Evolutionary conservation across 2,888 invertebrate species (phyloP), one percentile per base, ranked within the genome.

Genomic region (Synanthedon tipuliformis): DNA sequence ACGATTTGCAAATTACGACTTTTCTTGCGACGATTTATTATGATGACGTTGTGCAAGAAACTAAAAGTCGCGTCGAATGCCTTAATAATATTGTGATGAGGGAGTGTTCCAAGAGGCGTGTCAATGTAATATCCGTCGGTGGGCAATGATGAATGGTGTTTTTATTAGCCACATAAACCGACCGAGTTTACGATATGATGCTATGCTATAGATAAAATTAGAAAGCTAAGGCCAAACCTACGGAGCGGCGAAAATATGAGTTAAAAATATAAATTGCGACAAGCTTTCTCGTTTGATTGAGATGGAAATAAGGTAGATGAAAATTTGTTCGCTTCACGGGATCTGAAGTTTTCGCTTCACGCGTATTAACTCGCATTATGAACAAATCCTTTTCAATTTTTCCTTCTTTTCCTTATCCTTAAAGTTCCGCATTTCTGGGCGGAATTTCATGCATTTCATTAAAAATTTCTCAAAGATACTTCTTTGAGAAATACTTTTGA

Each of bases 121-220:
- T 82, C 84, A 74, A 81, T 79, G 78, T 79, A 79, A 84, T 85
- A 84, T 83, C 81, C 82, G 80, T 69, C 68, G 79, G 75, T 77
- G 76, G 74, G 64, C 71, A 62, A 68, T 83, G 79, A 82, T 81
- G 68, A 77, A 81, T 81, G 78, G 66, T 60, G 61, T 66, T 74
- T 81, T 81, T 77, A 83, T 81, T 80, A 72, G 70, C 69, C 69
- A 71, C 68, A 50, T 27, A 34, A n/a, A n/a, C 13, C 27, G 27
- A n/a, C 40, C 10, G 50, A 50, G n/a, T 50, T 50, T 50, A 50
- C 40, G 50, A 50, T 64, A 64, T 64, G 62, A 65, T 62, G 64
- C 64, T 61, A 66, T 66, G 60, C 61, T 59, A 61, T 62, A 61
- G 58, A 58, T 61, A 59, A 54, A 63, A 57, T 63, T 61, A 61